These are phyloP conservation scores for Stomatorhinus walkeri DNA, from an alignment of 2,797 vertebrate genomes.

Conservation along the genomic window DNA sequence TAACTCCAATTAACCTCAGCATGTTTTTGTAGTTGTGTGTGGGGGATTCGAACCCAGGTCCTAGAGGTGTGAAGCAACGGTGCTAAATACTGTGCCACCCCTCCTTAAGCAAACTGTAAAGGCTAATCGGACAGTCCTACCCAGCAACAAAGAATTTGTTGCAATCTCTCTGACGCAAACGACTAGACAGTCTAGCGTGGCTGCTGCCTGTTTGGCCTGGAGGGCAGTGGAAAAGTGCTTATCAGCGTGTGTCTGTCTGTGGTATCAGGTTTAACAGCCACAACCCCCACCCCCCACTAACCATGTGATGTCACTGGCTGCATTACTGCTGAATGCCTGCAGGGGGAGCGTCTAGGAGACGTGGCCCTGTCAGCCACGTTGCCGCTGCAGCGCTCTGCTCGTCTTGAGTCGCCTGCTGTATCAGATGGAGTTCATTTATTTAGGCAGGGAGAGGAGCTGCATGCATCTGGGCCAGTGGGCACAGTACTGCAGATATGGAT, in stretches of 20 bases:
- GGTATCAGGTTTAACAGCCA: constrained; percentile 45
- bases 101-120: background rate
- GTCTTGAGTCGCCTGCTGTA: background rate
- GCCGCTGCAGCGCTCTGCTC: background rate
- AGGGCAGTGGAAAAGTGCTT: constrained; percentile 23
- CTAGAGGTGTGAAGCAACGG: background rate
- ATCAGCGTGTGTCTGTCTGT: constrained; percentile 53
- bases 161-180: background rate
- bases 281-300: constrained; percentile 28
- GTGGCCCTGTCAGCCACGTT: background rate
- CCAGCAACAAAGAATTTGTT: background rate
- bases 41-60: background rate
- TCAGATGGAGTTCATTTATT: background rate
- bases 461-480: background rate
- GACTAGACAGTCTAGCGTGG: background rate
- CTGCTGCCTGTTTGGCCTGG: constrained; percentile 54
- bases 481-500: background rate
- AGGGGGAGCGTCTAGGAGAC: constrained; percentile 42
- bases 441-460: background rate
- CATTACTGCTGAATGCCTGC: constrained; percentile 34
- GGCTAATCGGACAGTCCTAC: background rate
- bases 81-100: background rate
- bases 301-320: constrained; percentile 19
- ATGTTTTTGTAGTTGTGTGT: background rate
- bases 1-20: background rate